A percentile compares a stretch with the other conserved stretches of the same genome.
Evolutionary conservation across 2,797 vertebrate genomes (phyloP).

Genomic region (Platyrinchus mystaceus): DNA sequence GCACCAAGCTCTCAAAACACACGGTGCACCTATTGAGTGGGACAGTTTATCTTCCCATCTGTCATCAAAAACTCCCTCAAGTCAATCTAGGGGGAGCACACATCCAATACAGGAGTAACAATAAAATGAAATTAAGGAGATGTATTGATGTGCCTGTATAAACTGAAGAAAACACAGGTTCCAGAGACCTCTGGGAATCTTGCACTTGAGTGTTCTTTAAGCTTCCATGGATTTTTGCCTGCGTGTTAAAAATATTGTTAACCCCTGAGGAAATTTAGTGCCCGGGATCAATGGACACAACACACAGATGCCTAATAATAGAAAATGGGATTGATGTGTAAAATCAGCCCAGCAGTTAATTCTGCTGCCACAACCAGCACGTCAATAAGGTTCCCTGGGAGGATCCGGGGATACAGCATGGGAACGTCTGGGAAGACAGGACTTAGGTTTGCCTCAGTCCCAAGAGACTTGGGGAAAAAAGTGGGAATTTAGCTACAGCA

Average conservation of each 20-base stretch:
- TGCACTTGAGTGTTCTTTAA: conserved; percentile 56
- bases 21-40: background rate
- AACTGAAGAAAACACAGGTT: conserved; percentile 32
- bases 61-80: background rate
- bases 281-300: conserved; percentile 61
- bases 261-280: conserved; percentile 56
- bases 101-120: background rate
- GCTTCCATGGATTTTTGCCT: conserved; percentile 62
- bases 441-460: background rate
- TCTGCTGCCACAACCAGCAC: conserved; percentile 55
- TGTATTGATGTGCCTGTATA: conserved; percentile 37
- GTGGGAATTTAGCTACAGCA: background rate
- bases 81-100: background rate
- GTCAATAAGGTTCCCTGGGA: conserved; percentile 52
- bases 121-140: conserved; percentile 43
- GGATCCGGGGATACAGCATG: background rate
- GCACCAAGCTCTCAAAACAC: background rate
- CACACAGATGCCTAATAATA: conserved; percentile 62
- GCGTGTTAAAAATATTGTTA: conserved; percentile 41
- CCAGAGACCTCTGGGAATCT: conserved; percentile 12
- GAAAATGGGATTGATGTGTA: conserved; percentile 61
- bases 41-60: background rate
- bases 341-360: conserved; percentile 67
- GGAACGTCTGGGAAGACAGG: background rate
- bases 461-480: background rate